phyloP scores from a whole-genome alignment of 1,140 invertebrate genomes.

The Dendroctonus valens region DNA sequence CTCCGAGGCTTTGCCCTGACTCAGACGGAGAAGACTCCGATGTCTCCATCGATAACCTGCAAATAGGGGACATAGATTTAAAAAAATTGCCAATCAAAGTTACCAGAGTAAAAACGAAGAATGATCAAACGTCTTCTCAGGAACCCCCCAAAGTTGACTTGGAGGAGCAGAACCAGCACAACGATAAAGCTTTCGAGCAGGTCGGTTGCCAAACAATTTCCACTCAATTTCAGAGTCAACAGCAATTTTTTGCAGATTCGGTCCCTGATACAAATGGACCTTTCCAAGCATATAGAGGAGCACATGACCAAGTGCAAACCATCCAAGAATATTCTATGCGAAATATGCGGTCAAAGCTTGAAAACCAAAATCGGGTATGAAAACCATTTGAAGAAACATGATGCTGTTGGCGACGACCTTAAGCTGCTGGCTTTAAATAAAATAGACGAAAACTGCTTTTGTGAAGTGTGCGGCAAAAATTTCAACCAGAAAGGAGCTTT shows the following conservation, averaged over 20 bases:
- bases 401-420: slow-evolving; percentile 53
- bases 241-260: slow-evolving; percentile 13
- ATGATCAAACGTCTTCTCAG: not conserved
- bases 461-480: slow-evolving; percentile 73
- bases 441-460: slow-evolving; percentile 59
- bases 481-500: slow-evolving; percentile 69
- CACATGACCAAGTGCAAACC: slow-evolving; percentile 23
- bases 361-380: slow-evolving; percentile 64
- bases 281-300: slow-evolving; percentile 20
- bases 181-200: slow-evolving; percentile 21
- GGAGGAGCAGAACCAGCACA: not conserved
- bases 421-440: slow-evolving; percentile 18
- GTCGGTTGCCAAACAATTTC: not conserved
- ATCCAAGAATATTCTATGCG: slow-evolving; percentile 50
- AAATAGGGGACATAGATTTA: slow-evolving; percentile 11
- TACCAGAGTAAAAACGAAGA: slow-evolving; percentile 11
- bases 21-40: not conserved
- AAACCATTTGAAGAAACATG: slow-evolving; percentile 66
- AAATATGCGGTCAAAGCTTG: slow-evolving; percentile 65
- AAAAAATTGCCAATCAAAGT: slow-evolving; percentile 26
- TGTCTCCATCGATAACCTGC: not conserved
- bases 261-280: slow-evolving; percentile 21
- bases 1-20: not conserved
- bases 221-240: not conserved
- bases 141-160: not conserved